Conservation (phyloP, 2,888 invertebrate genomes). For the Allolobophora icterica region DNA sequence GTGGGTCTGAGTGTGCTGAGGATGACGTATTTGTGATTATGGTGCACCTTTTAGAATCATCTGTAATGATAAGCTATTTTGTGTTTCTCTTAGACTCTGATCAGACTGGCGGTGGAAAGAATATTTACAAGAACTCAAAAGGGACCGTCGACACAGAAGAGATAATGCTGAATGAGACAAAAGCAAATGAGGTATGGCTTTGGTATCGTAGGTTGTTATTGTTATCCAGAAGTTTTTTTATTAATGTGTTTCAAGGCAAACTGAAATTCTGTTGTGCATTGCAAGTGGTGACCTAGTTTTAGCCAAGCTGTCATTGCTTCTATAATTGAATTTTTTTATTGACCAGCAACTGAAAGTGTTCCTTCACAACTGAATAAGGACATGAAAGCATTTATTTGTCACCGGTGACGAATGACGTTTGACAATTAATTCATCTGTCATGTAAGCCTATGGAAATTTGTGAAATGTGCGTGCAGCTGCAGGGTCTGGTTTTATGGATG, state of each 20-base stretch:
- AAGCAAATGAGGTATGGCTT: not conserved
- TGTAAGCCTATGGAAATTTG: not conserved
- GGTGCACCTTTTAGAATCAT: not conserved
- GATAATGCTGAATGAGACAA: slow-evolving; percentile 26
- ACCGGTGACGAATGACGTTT: not conserved
- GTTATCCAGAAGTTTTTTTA: not conserved
- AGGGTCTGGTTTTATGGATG: not conserved
- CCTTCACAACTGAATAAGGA: no score
- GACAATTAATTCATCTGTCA: not conserved
- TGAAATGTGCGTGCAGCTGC: not conserved
- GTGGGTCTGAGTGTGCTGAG: not conserved
- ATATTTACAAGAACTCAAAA: slow-evolving; percentile 32
- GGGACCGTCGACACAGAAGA: slow-evolving; percentile 19
- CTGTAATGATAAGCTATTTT: not conserved
- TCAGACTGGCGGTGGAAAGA: slow-evolving; percentile 27
- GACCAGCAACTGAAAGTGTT: not conserved
- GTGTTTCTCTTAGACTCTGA: slow-evolving; percentile 18
- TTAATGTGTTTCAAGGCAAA: not conserved
- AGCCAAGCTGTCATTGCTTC: not conserved
- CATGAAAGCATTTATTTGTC: not conserved
- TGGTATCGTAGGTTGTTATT: not conserved
- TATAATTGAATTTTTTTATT: not conserved
- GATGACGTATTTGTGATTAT: not conserved
- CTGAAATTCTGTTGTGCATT: not conserved
- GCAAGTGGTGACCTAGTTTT: not conserved